phyloP scores from a whole-genome alignment of 2,113 vertebrate species.

The Tachysurus vachellii region DNA sequence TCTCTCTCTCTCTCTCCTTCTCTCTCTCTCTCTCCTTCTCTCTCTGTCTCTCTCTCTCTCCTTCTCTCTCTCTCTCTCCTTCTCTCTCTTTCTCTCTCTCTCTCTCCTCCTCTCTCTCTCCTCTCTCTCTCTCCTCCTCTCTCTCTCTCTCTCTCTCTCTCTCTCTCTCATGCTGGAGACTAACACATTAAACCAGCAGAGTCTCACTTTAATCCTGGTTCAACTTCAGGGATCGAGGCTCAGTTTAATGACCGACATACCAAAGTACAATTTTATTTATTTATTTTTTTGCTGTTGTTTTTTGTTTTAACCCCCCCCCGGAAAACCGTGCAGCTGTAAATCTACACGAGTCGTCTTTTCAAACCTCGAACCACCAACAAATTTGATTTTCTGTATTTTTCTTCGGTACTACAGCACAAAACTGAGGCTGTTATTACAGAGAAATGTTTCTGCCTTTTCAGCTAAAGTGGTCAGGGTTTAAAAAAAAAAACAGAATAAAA shows the following conservation, averaged over 20 bases:
- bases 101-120: too few relatives aligned
- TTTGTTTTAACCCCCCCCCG: not conserved
- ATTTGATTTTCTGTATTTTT: not conserved
- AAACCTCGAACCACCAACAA: not conserved
- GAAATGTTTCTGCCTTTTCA: not conserved
- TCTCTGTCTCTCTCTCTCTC: too few relatives aligned
- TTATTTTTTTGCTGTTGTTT: not conserved
- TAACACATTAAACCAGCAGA: constrained; percentile 23
- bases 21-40: too few relatives aligned
- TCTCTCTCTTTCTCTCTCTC: too few relatives aligned
- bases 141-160: too few relatives aligned
- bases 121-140: too few relatives aligned
- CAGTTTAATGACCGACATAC: not conserved
- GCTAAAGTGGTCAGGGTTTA: not conserved
- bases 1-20: too few relatives aligned
- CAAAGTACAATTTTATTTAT: too few relatives aligned
- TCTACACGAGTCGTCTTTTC: not conserved
- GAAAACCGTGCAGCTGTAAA: not conserved
- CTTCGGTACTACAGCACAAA: not conserved
- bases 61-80: too few relatives aligned
- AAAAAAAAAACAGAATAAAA: not conserved
- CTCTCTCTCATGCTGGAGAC: too few relatives aligned
- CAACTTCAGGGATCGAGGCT: not conserved
- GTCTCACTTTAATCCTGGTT: not conserved
- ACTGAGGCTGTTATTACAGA: not conserved